Evolutionary conservation across 2,113 vertebrate species (phyloP).

Genomic region (Chamaea fasciata): DNA sequence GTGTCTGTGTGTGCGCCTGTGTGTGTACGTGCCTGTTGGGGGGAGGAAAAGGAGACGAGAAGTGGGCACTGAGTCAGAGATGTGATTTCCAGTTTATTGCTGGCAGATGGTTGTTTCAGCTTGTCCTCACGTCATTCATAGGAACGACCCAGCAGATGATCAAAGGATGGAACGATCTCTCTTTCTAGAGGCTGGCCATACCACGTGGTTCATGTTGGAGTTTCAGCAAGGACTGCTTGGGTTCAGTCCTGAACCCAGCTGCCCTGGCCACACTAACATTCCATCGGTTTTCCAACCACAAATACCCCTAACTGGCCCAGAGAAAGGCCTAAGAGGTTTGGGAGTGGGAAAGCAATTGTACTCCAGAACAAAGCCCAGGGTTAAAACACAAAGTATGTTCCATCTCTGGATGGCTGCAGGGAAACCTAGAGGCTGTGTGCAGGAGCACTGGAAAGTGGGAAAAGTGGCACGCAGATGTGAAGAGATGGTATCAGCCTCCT

Average conservation of each 20-base stretch:
- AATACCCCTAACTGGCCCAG: background rate
- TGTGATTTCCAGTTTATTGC: background rate
- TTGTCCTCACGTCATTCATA: background rate
- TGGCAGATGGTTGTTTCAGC: background rate
- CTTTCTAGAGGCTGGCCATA: background rate
- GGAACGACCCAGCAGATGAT: background rate
- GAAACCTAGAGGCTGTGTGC: background rate
- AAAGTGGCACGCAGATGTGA: background rate
- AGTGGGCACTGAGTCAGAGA: background rate
- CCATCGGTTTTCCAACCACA: background rate
- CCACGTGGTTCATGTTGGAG: background rate
- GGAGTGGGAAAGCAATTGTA: background rate
- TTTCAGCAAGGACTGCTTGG: background rate
- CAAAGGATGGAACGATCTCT: background rate
- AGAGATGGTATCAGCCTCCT: background rate
- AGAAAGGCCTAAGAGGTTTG: background rate
- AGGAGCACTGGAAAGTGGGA: background rate
- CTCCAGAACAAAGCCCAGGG: background rate
- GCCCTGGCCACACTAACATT: background rate
- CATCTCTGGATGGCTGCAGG: background rate
- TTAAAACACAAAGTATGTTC: background rate
- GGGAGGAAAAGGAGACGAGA: background rate
- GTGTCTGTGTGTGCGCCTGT: fast-evolving
- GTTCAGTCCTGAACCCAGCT: background rate
- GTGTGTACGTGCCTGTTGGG: fast-evolving